Percentiles rank a stretch among this genome's conserved stretches.
phyloP scores from a whole-genome alignment of 2,797 vertebrate genomes.

The Valencia hispanica region DNA sequence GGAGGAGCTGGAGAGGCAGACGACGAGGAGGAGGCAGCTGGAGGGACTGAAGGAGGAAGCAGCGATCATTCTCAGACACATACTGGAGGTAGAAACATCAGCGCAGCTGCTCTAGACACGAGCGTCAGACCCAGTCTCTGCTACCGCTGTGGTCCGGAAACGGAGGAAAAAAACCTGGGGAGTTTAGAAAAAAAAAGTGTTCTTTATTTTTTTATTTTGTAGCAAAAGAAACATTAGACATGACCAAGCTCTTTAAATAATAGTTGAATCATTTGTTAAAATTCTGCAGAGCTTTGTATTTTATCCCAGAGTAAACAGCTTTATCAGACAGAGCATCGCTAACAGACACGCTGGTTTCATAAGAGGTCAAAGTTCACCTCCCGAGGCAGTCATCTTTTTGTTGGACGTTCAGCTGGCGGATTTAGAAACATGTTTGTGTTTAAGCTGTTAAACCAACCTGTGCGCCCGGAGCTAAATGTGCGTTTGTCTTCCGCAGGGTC shows the following conservation, averaged over 20 bases:
- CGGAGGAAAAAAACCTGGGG: neutral
- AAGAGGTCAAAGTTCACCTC: neutral
- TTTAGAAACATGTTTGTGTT: neutral
- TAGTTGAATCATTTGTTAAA: neutral
- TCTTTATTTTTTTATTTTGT: neutral
- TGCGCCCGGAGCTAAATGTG: neutral
- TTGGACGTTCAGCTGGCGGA: neutral
- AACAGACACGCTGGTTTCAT: neutral
- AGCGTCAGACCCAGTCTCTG: neutral
- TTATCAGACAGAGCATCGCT: neutral
- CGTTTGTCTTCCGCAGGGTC: constrained; percentile 12
- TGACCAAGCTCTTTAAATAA: neutral
- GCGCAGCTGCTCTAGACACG: neutral
- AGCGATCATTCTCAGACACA: constrained; percentile 4
- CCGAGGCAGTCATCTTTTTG: neutral
- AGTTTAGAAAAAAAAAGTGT: neutral
- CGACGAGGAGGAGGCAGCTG: constrained; percentile 6
- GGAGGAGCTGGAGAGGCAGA: constrained; percentile 44
- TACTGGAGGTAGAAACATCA: constrained; percentile 3
- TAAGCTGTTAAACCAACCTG: neutral
- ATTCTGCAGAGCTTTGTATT: neutral
- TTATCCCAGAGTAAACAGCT: neutral
- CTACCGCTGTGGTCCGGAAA: neutral
- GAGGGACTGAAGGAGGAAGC: neutral
- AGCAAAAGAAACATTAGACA: too few species aligned